Base-by-base conservation (phyloP, 2,888 invertebrate species). In the Drosophila anomelani region DNA sequence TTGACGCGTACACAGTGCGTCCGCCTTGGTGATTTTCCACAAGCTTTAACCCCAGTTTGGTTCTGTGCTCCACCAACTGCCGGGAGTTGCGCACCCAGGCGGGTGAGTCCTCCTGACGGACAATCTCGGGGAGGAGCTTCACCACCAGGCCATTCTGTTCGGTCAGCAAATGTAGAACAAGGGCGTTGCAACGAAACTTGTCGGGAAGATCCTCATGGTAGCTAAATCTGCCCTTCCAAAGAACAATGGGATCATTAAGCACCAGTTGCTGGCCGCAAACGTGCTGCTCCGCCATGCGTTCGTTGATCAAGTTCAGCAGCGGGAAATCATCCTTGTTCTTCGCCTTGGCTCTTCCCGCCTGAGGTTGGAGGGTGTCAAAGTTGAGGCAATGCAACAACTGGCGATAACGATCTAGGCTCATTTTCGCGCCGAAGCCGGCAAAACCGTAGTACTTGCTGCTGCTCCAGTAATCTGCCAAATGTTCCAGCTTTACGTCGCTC, bases 261-360 rank as follows among this genome's bases (percentile, higher is more conserved):
- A 88, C 80, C 66, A 88, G n/a, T 17, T 79, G 79, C 67, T 89
- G 85, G 0, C 88, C 89, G 32, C 80, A 80, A 2, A 68, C 60
- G 51, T 89, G 85, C 10, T 83, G 7, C 12, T 80, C 74, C 1
- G 73, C 63, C 88, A 88, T 88, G 34, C 81, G 81, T 0, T 61
- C 59, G 64, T 88, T 88, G 39, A 88, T 86, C 9, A 64, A 73
- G 15, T 34, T 34, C 2, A 63, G 32, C 4, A 73, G 39, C 15
- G 54, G 32, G 8, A 43, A 38, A 2, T 32, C 17, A 32, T 57
- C 23, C 7, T 74, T 61, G 2, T 77, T 62, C 17, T 74, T 66
- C 4, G 73, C 54, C 0, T 59, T 77, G 10, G 38, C 51, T 13
- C 44, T 61, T 2, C 26, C 41, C 1, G 8, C 12, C 23, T 34